These are phyloP conservation scores for Nomada flava DNA, from an alignment of 2,888 invertebrate genomes.

Conservation along the genomic window DNA sequence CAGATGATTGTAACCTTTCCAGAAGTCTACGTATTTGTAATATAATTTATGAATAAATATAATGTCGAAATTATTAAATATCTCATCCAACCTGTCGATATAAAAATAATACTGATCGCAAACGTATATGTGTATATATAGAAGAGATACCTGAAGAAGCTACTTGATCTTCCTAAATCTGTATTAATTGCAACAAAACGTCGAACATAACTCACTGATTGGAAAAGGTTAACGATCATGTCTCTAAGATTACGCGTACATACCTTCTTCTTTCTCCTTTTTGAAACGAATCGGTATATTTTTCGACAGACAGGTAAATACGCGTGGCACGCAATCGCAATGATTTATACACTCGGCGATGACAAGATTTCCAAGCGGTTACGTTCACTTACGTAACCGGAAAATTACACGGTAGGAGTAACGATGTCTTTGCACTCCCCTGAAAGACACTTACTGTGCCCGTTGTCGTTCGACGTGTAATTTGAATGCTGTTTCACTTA, in stretches of 20 bases:
- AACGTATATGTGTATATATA: not conserved
- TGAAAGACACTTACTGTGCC: constrained; percentile 41
- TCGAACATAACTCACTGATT: not conserved
- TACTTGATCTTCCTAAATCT: not conserved
- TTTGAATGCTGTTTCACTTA: constrained; percentile 35
- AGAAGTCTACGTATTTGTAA: too few species aligned
- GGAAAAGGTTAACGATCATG: not conserved
- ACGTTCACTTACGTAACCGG: constrained; percentile 46
- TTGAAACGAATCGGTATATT: constrained; percentile 15
- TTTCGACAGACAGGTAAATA: constrained; percentile 34
- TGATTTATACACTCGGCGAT: constrained; percentile 49
- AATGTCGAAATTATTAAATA: too few species aligned
- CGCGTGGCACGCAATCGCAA: constrained; percentile 40
- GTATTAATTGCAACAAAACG: not conserved
- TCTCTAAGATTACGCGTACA: not conserved
- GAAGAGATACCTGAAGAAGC: not conserved
- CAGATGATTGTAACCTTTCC: too few species aligned
- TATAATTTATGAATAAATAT: too few species aligned
- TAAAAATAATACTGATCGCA: not conserved
- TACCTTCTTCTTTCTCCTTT: not conserved
- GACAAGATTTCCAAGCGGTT: constrained; percentile 47
- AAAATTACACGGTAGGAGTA: constrained; percentile 51
- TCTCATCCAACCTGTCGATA: not conserved
- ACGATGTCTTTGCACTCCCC: constrained; percentile 51
- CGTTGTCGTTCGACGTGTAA: constrained; percentile 42